Evolutionary conservation across 2,888 invertebrate species (phyloP).

Genomic region (Alentia gelatinosa): DNA sequence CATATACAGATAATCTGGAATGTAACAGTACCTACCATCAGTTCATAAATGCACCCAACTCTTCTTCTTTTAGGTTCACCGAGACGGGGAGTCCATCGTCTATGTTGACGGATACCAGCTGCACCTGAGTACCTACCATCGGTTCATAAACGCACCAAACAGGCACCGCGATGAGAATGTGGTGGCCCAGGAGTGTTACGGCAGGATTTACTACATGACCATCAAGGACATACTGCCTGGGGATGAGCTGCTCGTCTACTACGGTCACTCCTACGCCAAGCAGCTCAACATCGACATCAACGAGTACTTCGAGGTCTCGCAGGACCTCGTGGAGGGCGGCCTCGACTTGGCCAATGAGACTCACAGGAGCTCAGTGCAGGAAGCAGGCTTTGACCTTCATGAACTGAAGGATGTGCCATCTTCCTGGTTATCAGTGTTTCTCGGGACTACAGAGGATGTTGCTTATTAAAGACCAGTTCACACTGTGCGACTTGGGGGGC

Average conservation of each 20-base stretch:
- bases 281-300: background rate
- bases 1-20: too few relatives aligned
- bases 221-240: background rate
- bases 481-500: too few relatives aligned
- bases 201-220: background rate
- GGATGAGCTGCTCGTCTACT: slow-evolving; percentile 6
- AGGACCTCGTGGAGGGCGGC: background rate
- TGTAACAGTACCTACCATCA: too few relatives aligned
- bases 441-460: background rate
- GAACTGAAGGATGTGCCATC: background rate
- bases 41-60: too few relatives aligned
- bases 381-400: background rate
- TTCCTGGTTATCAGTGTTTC: background rate
- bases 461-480: too few relatives aligned
- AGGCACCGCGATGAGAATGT: background rate
- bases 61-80: too few relatives aligned
- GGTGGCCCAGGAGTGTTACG: background rate
- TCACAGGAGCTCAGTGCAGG: background rate
- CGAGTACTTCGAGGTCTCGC: background rate
- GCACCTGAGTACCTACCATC: background rate
- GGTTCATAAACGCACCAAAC: background rate
- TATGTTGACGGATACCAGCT: background rate
- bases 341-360: background rate
- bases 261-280: background rate
- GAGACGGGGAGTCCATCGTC: background rate